phyloP scores from a whole-genome alignment of 2,797 vertebrate genomes.

The Loriculus beryllinus region DNA sequence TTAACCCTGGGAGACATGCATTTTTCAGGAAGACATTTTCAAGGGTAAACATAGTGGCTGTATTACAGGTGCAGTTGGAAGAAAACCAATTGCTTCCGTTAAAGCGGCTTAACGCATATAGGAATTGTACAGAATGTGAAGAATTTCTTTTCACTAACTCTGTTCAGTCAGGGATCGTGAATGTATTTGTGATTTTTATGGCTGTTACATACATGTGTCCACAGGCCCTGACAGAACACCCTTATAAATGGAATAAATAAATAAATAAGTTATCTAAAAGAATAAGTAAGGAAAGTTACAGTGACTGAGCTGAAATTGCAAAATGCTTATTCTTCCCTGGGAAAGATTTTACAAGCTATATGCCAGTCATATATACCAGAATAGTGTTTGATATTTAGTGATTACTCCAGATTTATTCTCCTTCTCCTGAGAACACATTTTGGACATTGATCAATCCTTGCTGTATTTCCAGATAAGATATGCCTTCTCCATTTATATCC shows the following conservation, averaged over 20 bases:
- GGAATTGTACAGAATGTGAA: not conserved
- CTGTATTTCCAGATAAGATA: not conserved
- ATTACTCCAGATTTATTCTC: not conserved
- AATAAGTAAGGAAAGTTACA: not conserved
- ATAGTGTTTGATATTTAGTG: not conserved
- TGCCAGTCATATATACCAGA: not conserved
- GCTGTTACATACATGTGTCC: not conserved
- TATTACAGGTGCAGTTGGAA: not conserved
- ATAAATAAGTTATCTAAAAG: not conserved
- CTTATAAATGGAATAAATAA: not conserved
- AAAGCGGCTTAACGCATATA: conserved; percentile 23
- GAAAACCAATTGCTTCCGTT: conserved; percentile 40
- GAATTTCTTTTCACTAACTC: conserved; percentile 57
- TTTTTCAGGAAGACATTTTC: conserved; percentile 9
- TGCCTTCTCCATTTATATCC: not conserved
- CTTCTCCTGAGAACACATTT: not conserved
- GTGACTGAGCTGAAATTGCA: conserved; percentile 26
- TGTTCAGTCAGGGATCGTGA: not conserved
- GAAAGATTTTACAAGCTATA: not conserved
- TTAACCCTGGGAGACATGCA: not conserved
- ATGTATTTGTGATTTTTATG: conserved; percentile 3
- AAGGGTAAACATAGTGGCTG: not conserved
- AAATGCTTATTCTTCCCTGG: not conserved
- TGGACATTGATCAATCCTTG: not conserved
- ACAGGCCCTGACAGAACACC: not conserved